phyloP scores from a whole-genome alignment of 2,113 vertebrate genomes.

The Eidolon helvum region DNA sequence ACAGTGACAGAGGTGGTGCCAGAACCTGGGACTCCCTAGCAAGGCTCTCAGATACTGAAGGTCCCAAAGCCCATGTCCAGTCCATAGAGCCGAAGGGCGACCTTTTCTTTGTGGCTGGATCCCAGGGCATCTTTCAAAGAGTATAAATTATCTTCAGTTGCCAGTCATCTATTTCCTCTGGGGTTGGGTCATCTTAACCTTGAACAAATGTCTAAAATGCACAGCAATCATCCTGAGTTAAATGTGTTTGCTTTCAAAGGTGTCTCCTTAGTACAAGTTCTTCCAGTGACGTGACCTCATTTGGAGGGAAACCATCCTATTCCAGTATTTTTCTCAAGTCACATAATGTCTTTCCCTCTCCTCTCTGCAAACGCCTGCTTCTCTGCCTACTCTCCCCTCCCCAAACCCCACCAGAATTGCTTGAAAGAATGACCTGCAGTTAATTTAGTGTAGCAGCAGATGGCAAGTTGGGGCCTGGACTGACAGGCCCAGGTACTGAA shows the following conservation, averaged over 20 bases:
- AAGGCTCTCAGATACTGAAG: not conserved
- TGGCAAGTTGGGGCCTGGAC: not conserved
- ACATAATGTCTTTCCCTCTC: not conserved
- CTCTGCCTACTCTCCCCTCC: not conserved
- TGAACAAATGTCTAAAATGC: not conserved
- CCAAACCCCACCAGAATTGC: not conserved
- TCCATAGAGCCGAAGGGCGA: not conserved
- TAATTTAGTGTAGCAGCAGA: not conserved
- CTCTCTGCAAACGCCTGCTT: not conserved
- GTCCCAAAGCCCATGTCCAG: not conserved
- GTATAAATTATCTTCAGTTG: not conserved
- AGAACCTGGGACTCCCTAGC: not conserved
- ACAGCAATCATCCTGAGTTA: not conserved
- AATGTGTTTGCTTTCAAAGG: not conserved
- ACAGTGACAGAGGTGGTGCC: not conserved
- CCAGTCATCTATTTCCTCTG: not conserved
- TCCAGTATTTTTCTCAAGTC: not conserved
- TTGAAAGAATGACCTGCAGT: not conserved
- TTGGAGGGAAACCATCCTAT: not conserved
- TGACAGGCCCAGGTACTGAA: accelerated
- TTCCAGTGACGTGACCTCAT: not conserved
- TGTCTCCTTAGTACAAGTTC: not conserved
- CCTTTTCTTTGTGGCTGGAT: not conserved
- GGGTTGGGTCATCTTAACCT: not conserved
- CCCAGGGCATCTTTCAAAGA: not conserved